These are phyloP conservation scores for Prunella himalayana DNA, from an alignment of 2,113 vertebrate genomes.

Conservation along the genomic window DNA sequence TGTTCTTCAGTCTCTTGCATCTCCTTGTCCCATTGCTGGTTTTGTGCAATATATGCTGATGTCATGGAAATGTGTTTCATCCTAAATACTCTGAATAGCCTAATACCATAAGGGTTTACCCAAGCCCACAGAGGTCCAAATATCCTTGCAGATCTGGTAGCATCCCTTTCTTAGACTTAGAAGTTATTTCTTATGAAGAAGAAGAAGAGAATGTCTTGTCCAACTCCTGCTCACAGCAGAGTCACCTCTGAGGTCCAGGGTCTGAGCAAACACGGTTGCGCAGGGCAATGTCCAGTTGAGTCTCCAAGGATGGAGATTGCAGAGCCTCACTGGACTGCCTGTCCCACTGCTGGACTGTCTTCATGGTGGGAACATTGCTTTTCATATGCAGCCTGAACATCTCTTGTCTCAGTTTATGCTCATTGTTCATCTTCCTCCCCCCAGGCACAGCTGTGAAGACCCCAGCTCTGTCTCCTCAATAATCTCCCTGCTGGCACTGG, in stretches of 20 bases:
- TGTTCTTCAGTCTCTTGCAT: background rate
- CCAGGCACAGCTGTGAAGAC: background rate
- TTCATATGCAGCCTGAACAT: background rate
- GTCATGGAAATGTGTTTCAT: background rate
- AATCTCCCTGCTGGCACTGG: background rate
- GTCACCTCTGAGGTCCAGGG: background rate
- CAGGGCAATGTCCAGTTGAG: background rate
- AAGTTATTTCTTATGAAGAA: background rate
- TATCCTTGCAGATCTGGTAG: background rate
- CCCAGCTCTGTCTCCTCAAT: accelerated
- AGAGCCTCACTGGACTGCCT: background rate
- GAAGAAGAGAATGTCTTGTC: too few relatives aligned
- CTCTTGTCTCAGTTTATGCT: background rate
- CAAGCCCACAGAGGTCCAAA: background rate
- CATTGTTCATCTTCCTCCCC: background rate
- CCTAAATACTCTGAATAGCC: background rate
- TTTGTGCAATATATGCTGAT: background rate
- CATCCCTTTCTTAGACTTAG: background rate
- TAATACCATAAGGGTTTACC: background rate
- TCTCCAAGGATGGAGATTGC: background rate
- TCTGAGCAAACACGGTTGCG: accelerated
- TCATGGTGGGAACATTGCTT: background rate
- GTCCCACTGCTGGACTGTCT: background rate
- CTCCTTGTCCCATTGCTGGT: background rate
- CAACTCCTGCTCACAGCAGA: background rate